These are phyloP conservation scores for Macropus fuliginosus DNA, from an alignment of 2,797 vertebrate genomes.

Conservation along the genomic window DNA sequence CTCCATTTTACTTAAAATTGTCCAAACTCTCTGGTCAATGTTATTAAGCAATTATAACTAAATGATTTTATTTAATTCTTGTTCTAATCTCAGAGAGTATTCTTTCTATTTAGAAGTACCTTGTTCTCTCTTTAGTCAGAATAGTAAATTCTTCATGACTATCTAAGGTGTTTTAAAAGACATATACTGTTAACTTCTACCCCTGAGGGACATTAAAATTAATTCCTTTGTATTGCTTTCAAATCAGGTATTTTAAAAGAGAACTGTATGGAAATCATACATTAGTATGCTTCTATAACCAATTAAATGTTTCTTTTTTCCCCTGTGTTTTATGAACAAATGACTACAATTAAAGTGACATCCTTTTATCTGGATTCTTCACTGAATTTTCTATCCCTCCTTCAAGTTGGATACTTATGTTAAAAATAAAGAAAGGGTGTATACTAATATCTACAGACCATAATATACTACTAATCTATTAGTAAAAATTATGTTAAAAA, in stretches of 20 bases:
- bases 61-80: constrained; percentile 28
- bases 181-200: constrained; percentile 1
- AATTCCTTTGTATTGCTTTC: constrained; percentile 34
- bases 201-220: constrained; percentile 19
- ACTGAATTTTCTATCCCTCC: not conserved
- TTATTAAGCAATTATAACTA: constrained; percentile 44
- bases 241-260: constrained; percentile 26
- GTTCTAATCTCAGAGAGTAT: not conserved
- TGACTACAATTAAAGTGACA: constrained; percentile 18
- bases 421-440: not conserved
- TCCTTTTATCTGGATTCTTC: not conserved
- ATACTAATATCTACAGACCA: no score
- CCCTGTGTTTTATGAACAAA: not conserved
- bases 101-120: constrained; percentile 1
- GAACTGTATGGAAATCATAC: constrained; percentile 8
- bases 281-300: constrained; percentile 27
- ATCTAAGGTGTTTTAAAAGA: not conserved
- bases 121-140: constrained; percentile 71
- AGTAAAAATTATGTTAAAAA: constrained; percentile 32
- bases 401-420: not conserved
- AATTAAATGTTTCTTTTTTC: not conserved
- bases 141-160: constrained; percentile 59
- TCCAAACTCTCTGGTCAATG: constrained; percentile 7
- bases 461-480: constrained; percentile 16
- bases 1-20: constrained; percentile 42